phyloP scores from a whole-genome alignment of 92 coral and sea anemone species.

The Virgularia gustaviana region DNA sequence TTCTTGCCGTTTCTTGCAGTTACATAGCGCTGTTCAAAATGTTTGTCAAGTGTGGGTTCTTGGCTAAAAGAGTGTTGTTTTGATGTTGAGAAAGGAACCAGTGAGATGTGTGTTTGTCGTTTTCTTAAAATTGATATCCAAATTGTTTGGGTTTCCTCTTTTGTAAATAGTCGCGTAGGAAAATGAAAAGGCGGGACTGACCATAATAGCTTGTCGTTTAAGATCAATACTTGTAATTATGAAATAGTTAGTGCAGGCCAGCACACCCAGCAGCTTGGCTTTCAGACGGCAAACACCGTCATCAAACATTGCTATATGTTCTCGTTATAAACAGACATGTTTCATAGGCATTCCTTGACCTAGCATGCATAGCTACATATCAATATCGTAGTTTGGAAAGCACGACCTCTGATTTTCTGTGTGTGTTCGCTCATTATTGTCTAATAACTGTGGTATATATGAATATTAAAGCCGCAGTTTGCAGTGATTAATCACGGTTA shows the following conservation, averaged over 20 bases:
- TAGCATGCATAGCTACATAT: not conserved
- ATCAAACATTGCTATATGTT: too few relatives aligned
- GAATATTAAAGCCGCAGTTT: conserved; percentile 45
- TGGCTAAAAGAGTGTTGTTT: not conserved
- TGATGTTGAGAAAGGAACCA: not conserved
- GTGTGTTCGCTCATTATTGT: conserved; percentile 26
- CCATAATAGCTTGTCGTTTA: conserved; percentile 80
- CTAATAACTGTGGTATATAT: conserved; percentile 37
- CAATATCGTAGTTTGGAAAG: not conserved
- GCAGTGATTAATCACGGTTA: conserved; percentile 40
- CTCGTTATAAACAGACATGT: too few relatives aligned
- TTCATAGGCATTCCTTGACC: too few relatives aligned
- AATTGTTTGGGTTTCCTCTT: conserved; percentile 22
- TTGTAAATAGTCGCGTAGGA: not conserved
- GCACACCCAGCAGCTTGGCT: too few relatives aligned
- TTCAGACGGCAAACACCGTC: too few relatives aligned
- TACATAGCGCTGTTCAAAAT: too few relatives aligned
- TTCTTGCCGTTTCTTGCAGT: too few relatives aligned
- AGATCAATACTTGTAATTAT: conserved; percentile 85
- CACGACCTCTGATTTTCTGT: not conserved
- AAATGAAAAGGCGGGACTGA: conserved; percentile 60
- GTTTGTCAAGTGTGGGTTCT: too few relatives aligned
- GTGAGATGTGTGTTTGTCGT: not conserved
- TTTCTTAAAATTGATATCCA: not conserved
- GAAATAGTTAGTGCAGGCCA: too few relatives aligned